Base-by-base conservation (phyloP, 2,113 vertebrate species). In the Stigmatopora nigra region DNA sequence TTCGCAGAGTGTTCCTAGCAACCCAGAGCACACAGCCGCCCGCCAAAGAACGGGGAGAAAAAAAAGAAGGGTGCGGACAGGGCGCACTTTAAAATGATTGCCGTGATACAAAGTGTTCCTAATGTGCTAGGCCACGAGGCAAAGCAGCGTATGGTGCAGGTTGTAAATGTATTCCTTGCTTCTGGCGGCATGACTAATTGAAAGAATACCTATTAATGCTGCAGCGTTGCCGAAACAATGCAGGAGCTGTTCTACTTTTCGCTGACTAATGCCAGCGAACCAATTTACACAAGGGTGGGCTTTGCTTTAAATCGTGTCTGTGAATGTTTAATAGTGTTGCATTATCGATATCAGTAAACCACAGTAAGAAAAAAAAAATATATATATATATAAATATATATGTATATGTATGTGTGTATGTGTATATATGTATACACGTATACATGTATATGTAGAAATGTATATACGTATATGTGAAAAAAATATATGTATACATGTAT, bases 131-230 rank as follows among this genome's bases (percentile, higher is more conserved):
- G 41, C 73, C 73, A 71, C 59, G 61, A 75, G 82, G 77, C 66
- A 76, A 62, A 71, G 68, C 19, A 36, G 48, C 2, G 4, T 36
- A 69, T 71, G 68, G 67, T 69, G 68, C 38, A 35, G 61, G 45
- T 45, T 68, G 69, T 80, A 84, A 87, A 88, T 71, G 82, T 65
- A 65, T 62, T 73, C 67, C 72, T 77, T 74, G 78, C 68, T 81
- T 80, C 78, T 69, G 69, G 69, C 89, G 80, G 75, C 81, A 75
- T 69, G 73, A 79, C 83, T 86, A 89, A 90, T 87, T 89, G 82
- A 88, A 88, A 86, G 89, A 71, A 75, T 81, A 65, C 77, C 71
- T 69, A 82, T 82, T 86, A 87, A 83, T 58, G 36, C 61, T 65
- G 65, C 68, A 72, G 38, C 51, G 75, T 72, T 63, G 70, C 71